Evolutionary conservation across 2,888 invertebrate genomes (phyloP).

Genomic region (Geophilus truncorum): DNA sequence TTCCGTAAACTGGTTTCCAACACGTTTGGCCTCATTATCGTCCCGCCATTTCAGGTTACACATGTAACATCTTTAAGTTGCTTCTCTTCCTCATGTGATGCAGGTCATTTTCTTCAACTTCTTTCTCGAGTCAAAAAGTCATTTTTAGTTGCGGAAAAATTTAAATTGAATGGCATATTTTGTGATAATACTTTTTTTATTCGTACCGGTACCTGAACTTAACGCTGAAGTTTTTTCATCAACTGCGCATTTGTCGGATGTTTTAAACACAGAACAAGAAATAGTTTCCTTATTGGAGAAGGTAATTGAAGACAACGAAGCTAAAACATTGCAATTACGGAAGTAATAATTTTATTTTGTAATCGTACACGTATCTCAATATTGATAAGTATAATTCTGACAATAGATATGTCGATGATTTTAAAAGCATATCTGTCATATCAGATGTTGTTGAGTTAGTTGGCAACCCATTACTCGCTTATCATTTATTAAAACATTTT

Average conservation of each 20-base stretch:
- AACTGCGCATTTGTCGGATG: not conserved
- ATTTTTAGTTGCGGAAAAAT: not conserved
- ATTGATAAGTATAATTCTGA: too few species aligned
- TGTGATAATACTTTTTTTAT: not conserved
- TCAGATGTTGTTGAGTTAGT: not conserved
- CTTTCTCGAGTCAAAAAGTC: not conserved
- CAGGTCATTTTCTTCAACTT: not conserved
- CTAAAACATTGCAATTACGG: not conserved
- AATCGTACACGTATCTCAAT: too few species aligned
- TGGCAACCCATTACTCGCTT: not conserved
- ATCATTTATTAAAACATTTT: not conserved
- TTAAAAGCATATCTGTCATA: not conserved
- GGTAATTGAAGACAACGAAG: not conserved
- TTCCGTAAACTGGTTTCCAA: not conserved
- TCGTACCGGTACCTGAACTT: not conserved
- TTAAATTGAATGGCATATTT: not conserved
- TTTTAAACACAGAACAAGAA: not conserved
- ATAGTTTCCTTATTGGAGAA: not conserved
- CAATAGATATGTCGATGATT: not conserved
- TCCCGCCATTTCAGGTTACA: not conserved
- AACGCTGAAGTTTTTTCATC: not conserved
- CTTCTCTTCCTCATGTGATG: not conserved
- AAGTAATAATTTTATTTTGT: not conserved
- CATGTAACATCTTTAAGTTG: not conserved
- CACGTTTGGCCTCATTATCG: not conserved